phyloP scores from a whole-genome alignment of 1,140 invertebrate genomes.

The Heliothis subflexa region DNA sequence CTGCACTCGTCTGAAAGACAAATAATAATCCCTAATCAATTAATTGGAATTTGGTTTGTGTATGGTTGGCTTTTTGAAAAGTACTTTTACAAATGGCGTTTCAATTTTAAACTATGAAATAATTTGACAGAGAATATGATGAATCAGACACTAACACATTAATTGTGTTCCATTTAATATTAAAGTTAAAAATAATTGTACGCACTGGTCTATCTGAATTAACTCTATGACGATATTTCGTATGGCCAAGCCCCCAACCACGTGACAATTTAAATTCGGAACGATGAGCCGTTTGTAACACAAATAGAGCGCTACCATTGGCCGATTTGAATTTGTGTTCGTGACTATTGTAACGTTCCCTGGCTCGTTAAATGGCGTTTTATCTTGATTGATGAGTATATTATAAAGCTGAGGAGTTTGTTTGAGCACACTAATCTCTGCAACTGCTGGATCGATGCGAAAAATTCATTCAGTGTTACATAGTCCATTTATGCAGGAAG shows the following conservation, averaged over 20 bases:
- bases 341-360: conserved; percentile 6
- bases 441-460: too few species aligned
- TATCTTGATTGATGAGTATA: too few species aligned
- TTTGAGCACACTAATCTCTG: too few species aligned
- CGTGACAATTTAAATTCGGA: conserved; percentile 29
- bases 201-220: conserved; percentile 1
- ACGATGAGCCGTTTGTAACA: conserved; percentile 29
- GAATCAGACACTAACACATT: too few species aligned
- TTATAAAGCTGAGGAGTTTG: too few species aligned
- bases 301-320: conserved; percentile 19
- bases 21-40: background rate
- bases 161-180: too few species aligned
- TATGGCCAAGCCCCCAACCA: conserved; percentile 36
- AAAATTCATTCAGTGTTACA: too few species aligned
- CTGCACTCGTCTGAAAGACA: background rate
- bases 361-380: background rate
- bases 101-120: too few species aligned
- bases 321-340: conserved; percentile 41
- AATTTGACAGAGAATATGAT: background rate
- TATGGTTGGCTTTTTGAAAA: too few species aligned
- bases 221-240: background rate
- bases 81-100: too few species aligned
- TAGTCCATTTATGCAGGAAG: too few species aligned
- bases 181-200: background rate
- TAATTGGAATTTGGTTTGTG: background rate